A percentile compares a stretch with the other conserved stretches of the same genome.
These are phyloP conservation scores for Artibeus jamaicensis DNA, from an alignment of 2,797 vertebrate species.

Conservation along the genomic window DNA sequence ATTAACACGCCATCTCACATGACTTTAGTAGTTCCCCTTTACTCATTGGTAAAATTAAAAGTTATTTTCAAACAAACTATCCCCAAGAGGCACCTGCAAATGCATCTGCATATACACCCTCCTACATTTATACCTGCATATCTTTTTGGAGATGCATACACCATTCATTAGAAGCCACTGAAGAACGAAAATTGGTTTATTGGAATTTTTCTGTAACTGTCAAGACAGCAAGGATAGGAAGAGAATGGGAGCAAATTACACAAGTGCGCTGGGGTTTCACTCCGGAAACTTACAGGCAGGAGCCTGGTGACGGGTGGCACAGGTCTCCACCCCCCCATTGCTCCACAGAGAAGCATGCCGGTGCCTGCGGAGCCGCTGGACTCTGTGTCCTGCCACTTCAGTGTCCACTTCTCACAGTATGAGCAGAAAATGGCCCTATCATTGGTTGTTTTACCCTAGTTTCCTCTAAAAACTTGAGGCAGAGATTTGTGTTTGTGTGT, in stretches of 20 bases:
- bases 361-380: too few species aligned
- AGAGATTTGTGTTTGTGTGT: neutral
- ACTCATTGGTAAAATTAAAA: neutral
- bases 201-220: neutral
- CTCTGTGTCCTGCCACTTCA: neutral
- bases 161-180: neutral
- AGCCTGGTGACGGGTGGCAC: neutral
- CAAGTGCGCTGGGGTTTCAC: neutral
- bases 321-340: accelerated
- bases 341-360: neutral
- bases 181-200: neutral
- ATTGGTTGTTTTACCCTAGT: neutral
- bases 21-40: neutral
- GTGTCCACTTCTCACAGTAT: neutral
- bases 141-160: neutral
- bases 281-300: neutral
- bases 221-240: neutral
- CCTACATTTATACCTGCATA: neutral
- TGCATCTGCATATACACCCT: neutral
- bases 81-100: neutral
- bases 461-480: neutral
- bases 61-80: neutral
- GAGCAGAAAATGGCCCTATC: neutral
- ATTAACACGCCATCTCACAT: neutral
- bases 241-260: neutral